Evolutionary conservation across 2,797 vertebrate species (phyloP).

Genomic region (Manis pentadactyla): DNA sequence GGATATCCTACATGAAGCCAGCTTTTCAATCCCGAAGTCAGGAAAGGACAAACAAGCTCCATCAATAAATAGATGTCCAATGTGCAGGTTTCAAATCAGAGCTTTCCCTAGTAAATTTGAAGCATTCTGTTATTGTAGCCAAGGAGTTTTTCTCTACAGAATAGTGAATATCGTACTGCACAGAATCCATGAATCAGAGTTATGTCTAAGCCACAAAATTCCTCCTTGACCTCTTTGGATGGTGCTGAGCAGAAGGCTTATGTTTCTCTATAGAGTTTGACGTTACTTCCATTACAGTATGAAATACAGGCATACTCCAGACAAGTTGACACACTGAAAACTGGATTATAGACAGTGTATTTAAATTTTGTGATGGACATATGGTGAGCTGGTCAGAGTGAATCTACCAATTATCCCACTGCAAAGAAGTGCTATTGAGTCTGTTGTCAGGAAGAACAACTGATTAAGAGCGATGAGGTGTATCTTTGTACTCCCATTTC

Average conservation of each 20-base stretch:
- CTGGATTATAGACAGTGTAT: neutral
- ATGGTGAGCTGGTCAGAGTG: neutral
- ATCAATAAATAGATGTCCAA: neutral
- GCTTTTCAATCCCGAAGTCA: neutral
- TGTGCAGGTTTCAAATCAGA: conserved; percentile 19
- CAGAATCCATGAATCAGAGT: neutral
- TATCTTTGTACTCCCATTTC: neutral
- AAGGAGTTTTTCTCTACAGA: neutral
- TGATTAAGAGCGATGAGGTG: neutral
- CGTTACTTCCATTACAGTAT: neutral
- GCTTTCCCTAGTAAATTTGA: neutral
- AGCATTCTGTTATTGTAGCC: neutral
- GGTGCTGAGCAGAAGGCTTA: neutral
- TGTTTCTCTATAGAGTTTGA: neutral
- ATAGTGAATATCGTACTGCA: neutral
- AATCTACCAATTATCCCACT: neutral
- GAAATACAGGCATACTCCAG: neutral
- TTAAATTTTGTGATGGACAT: neutral
- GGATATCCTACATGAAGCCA: neutral
- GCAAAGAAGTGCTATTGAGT: neutral
- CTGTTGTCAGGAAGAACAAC: neutral
- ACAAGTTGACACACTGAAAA: neutral
- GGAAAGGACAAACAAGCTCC: neutral
- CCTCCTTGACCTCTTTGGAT: neutral
- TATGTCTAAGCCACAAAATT: neutral